Evolutionary conservation across 1,140 invertebrate species (phyloP), one percentile per base, ranked within the genome.

Genomic region (Sitodiplosis mosellana): DNA sequence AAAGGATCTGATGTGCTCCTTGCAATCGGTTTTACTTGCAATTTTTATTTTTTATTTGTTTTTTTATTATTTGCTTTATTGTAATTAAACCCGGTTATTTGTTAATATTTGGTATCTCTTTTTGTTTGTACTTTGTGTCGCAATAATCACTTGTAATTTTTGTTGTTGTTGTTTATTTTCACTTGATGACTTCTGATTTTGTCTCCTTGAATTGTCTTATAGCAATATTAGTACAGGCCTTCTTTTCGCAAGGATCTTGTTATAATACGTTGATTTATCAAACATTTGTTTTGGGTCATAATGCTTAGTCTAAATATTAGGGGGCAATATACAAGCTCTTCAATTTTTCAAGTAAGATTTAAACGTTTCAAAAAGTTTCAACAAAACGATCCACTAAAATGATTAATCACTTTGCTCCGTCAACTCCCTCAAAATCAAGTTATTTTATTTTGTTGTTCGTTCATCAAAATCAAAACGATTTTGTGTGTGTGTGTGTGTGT

Each of bases 1-100:
- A 49, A 45, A 14, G 45, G 19, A 42, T 47, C 47, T 49, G 48
- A 43, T 20, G 21, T 20, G 33, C 22, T 7, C 38, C 12, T 51
- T 36, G 40, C 36, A 21, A 14, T 21, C 21, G 14, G 11, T 17
- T 34, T 14, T 33, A 15, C n/a, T 11, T 42, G 36, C 14, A 5
- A 43, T 17, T 43, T 42, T 12, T 40, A 20, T 42, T 33, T 33
- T 20, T 33, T 10, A 15, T n/a, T 33, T 12, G 12, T 45, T 45
- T n/a, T 27, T 17, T 27, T 40, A 33, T 15, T 38, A 33, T 43
- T 15, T 14, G 37, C 14, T 40, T 40, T 40, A 40, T 18, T 14
- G 17, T 12, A 18, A 40, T 5, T 40, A 6, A 18, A 40, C 14
- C 17, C 5, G 6, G 6, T 40, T 40, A 40, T 40, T 40, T 40